Percentiles rank a stretch among this genome's conserved stretches.
Evolutionary conservation across 2,113 vertebrate genomes (phyloP).

Genomic region (Taurulus bubalis): DNA sequence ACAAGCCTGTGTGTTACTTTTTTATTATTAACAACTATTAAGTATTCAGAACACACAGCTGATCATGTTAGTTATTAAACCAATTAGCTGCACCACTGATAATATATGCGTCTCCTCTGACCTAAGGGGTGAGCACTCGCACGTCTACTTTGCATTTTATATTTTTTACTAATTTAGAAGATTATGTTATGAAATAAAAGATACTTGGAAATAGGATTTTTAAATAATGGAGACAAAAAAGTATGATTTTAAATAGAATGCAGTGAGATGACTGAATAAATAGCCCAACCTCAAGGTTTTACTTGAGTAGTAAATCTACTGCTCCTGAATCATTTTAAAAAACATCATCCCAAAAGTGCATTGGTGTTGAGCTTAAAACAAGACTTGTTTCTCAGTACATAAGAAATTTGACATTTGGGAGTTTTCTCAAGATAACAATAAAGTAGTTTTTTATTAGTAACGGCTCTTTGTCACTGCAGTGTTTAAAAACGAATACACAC

Average conservation of each 20-base stretch:
- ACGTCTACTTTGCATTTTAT: not conserved
- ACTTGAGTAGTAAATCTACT: no score
- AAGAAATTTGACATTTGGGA: not conserved
- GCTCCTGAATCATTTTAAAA: constrained; percentile 7
- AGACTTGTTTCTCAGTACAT: not conserved
- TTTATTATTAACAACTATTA: not conserved
- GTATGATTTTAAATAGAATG: not conserved
- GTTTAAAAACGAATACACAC: not conserved
- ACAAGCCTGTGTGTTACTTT: not conserved
- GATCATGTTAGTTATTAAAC: not conserved
- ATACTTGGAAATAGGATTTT: not conserved
- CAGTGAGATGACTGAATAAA: not conserved
- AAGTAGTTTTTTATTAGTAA: not conserved
- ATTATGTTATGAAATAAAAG: not conserved
- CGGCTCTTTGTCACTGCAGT: not conserved
- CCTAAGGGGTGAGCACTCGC: not conserved
- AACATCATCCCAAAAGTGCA: not conserved
- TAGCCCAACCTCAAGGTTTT: not conserved
- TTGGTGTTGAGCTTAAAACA: not conserved
- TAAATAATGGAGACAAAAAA: not conserved
- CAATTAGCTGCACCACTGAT: not conserved
- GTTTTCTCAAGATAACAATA: not conserved
- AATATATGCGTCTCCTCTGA: not conserved
- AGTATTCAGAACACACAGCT: not conserved
- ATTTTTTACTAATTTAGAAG: not conserved